These are phyloP conservation scores for Ancistrus triradiatus DNA, from an alignment of 2,113 vertebrate species.

Conservation along the genomic window DNA sequence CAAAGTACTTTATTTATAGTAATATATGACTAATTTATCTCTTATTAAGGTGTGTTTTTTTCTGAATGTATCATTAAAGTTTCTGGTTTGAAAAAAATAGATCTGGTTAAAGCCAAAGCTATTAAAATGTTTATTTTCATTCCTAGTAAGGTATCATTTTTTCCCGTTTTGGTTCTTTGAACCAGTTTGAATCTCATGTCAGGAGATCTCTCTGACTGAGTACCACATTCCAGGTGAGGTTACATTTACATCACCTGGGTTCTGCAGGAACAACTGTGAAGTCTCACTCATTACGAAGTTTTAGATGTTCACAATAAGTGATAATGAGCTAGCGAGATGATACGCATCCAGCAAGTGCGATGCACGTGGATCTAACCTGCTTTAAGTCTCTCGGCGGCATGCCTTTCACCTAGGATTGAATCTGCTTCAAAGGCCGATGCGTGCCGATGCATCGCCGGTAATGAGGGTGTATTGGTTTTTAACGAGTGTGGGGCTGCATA, in stretches of 20 bases:
- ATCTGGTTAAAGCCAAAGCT: too few relatives aligned
- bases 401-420: conserved; percentile 26
- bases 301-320: conserved; percentile 7
- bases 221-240: conserved; percentile 5
- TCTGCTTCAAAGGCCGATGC: conserved; percentile 29
- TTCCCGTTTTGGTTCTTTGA: too few relatives aligned
- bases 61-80: too few relatives aligned
- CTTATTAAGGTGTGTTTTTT: too few relatives aligned
- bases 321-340: conserved; percentile 9
- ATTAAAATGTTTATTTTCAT: too few relatives aligned
- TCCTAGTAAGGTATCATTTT: too few relatives aligned
- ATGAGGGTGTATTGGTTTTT: conserved; percentile 72
- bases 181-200: neutral
- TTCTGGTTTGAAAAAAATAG: too few relatives aligned
- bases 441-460: conserved; percentile 70
- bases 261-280: conserved; percentile 5
- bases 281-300: conserved; percentile 10
- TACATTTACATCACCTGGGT: conserved; percentile 12
- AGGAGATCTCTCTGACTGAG: conserved; percentile 3
- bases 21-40: too few relatives aligned
- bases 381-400: conserved; percentile 29
- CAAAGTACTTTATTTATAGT: too few relatives aligned
- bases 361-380: conserved; percentile 11
- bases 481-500: conserved; percentile 57
- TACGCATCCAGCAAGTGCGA: neutral